Percentiles rank a stretch among this genome's conserved stretches.
phyloP scores from a whole-genome alignment of 2,797 vertebrate genomes.

The Myripristis jacobus region DNA sequence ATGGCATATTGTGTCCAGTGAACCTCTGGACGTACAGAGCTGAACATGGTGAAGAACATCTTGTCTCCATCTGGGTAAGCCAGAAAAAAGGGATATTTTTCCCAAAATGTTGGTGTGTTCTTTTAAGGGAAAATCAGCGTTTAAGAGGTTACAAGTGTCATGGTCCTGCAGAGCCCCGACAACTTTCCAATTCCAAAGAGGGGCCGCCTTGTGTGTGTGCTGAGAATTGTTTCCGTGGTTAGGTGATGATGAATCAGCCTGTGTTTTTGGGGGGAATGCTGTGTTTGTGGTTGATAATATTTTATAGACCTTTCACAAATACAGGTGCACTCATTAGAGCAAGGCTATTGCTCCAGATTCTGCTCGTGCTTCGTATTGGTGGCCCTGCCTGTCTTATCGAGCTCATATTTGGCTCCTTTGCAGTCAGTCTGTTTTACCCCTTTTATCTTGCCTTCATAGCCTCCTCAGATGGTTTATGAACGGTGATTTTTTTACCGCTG shows the following conservation, averaged over 20 bases:
- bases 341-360: not conserved
- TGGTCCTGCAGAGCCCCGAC: no score
- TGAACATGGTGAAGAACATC: no score
- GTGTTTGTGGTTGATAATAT: slow-evolving; percentile 3
- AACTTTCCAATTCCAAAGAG: not conserved
- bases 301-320: not conserved
- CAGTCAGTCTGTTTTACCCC: not conserved
- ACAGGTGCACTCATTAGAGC: not conserved
- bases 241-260: not conserved
- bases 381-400: not conserved
- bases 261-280: not conserved
- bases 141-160: no score
- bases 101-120: no score
- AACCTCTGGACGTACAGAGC: no score
- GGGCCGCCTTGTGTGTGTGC: not conserved
- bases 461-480: not conserved
- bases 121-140: no score
- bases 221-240: not conserved
- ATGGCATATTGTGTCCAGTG: no score
- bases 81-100: no score
- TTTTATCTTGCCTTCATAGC: not conserved
- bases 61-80: no score
- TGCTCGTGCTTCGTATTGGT: not conserved
- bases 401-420: not conserved
- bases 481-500: not conserved